Base-by-base conservation (phyloP, 2,888 invertebrate species). In the Drosophila antonietae region DNA sequence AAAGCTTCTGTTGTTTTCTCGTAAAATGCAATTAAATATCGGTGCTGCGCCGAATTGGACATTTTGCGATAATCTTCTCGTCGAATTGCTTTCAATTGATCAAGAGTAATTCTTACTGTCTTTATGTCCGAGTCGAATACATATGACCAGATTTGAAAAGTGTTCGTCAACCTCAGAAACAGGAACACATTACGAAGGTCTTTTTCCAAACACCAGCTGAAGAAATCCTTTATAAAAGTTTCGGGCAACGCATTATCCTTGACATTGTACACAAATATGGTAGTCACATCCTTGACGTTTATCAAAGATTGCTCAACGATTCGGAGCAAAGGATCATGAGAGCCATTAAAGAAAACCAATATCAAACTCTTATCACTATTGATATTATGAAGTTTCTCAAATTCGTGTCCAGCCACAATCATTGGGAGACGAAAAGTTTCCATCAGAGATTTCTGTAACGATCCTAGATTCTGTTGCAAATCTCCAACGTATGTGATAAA, bases 391-490 rank as follows among this genome's bases (percentile, higher is more conserved):
- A 75, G 35, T 2, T 15, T 18, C 1, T 35, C 49, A 15, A 49
- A 59, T 10, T 35, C 23, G 2, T 8, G 9, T 0, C 58, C 68
- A 15, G 58, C 69, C 15, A 47, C 43, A 41, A 74, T 49, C 18
- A 69, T 3, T 1, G 76, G 63, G 7, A 35, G 52, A 0, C 28
- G n/a, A 44, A 64, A 74, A 2, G 33, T 64, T 20, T 57, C 44
- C 43, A 68, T 51, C 43, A 74, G 10, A 12, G n/a, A 15, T 12
- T 49, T 28, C 2, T 33, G 39, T 2, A 74, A 12, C 1, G 64
- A 35, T n/a, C 23, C 23, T 1, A 0, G 3, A 2, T 7, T 15
- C 15, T 9, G 9, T 9, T 18, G 3, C 0, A 39, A n/a, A 1
- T 23, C 1, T 8, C 15, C 52, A 23, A 9, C 5, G 52, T 23